Evolutionary conservation across 2,888 invertebrate genomes (phyloP).

Genomic region (Heteropelma amictum): DNA sequence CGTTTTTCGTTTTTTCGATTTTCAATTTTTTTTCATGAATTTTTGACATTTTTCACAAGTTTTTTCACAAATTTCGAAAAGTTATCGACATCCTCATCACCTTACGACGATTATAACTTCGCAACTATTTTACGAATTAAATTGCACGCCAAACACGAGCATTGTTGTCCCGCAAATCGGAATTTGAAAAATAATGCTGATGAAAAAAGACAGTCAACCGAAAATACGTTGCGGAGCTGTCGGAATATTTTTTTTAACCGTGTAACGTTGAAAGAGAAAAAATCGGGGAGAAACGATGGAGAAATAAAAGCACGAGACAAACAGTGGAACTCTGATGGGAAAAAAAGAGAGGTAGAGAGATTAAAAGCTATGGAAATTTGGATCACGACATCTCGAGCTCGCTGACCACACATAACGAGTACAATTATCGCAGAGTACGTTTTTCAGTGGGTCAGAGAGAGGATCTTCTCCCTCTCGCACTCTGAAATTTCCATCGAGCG

Average conservation of each 20-base stretch:
- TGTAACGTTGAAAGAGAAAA: neutral
- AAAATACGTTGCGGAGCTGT: too few species aligned
- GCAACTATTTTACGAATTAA: neutral
- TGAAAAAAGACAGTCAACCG: too few species aligned
- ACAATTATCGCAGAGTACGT: neutral
- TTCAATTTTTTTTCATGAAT: neutral
- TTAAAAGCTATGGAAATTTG: neutral
- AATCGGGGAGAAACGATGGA: neutral
- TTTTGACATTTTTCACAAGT: too few species aligned
- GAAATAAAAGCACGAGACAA: too few species aligned
- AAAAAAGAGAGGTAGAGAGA: neutral
- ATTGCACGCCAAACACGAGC: neutral
- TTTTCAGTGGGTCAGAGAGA: too few species aligned
- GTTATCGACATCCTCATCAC: neutral
- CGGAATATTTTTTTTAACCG: neutral
- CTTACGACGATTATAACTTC: neutral
- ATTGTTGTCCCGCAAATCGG: too few species aligned
- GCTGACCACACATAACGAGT: neutral
- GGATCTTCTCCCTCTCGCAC: too few species aligned
- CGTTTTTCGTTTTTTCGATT: slow-evolving; percentile 63
- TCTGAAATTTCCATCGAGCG: slow-evolving; percentile 6
- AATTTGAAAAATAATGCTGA: too few species aligned
- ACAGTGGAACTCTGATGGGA: neutral
- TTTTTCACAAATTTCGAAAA: too few species aligned
- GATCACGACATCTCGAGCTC: neutral